Percentiles rank a stretch among this genome's conserved stretches.
These are phyloP conservation scores for Ditylenchus weischeri DNA, from an alignment of 2,888 invertebrate genomes.

Conservation along the genomic window DNA sequence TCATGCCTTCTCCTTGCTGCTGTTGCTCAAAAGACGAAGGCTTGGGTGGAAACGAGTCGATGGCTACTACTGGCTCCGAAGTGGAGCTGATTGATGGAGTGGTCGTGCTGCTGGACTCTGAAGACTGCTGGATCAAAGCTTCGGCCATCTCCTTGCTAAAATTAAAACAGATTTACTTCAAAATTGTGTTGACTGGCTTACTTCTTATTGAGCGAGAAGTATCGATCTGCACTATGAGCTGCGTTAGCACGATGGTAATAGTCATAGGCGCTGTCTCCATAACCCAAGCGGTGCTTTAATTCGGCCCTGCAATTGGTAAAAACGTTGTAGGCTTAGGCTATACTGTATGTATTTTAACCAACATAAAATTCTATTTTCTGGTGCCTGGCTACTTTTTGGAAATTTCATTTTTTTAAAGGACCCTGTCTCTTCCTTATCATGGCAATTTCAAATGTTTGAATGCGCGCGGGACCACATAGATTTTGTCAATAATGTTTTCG, in stretches of 20 bases:
- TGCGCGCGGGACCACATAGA: too few species aligned
- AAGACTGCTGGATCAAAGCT: conserved; percentile 1
- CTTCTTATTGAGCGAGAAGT: conserved; percentile 2
- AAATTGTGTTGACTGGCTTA: background rate
- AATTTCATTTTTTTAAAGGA: too few species aligned
- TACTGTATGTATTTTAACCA: too few species aligned
- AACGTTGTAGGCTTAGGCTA: too few species aligned
- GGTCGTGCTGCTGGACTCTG: conserved; percentile 13
- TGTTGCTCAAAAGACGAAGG: conserved; percentile 2
- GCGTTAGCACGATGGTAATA: conserved; percentile 23
- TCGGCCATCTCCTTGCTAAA: conserved; percentile 16
- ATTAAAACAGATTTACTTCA: background rate
- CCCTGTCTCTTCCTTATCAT: too few species aligned
- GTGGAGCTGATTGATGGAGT: conserved; percentile 6
- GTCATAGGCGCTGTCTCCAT: conserved; percentile 21
- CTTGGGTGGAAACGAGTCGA: conserved; percentile 22
- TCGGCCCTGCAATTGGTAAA: conserved; percentile 40
- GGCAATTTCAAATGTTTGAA: too few species aligned
- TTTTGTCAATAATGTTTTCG: too few species aligned
- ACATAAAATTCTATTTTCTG: too few species aligned
- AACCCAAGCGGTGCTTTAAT: conserved; percentile 50
- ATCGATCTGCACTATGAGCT: background rate
- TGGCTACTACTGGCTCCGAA: conserved; percentile 21
- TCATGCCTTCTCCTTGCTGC: conserved; percentile 5
- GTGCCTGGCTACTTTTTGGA: too few species aligned